Base-by-base conservation (phyloP, 2,797 vertebrate species). In the Myotis findleyi region DNA sequence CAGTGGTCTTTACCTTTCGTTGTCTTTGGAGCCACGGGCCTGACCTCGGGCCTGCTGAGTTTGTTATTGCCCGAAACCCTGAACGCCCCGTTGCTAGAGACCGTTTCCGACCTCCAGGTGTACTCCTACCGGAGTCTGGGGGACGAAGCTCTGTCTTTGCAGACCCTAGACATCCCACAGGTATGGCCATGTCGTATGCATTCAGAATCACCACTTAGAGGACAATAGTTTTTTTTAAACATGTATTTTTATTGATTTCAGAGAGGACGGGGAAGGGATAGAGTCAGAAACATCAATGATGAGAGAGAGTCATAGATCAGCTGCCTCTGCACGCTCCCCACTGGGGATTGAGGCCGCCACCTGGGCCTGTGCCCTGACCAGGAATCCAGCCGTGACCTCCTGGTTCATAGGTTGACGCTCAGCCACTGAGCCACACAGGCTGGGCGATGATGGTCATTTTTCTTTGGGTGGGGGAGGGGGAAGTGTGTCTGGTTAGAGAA, bases 51-150 rank as follows among this genome's bases (percentile, higher is more conserved):
- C 7, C 75, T 98, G 73, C 97, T 99, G 93, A 98, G 98, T 90
- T 97, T 99, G 7, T 93, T 99, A 27, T 92, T 99, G 86, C 99
- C 99, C 11, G 99, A 99, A 96, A 99, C 99, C 27, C 98, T 99
- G 83, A 98, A 98, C 81, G 97, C 97, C 62, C 98, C 98, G 0
- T 93, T 99, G 96, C 97, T 98, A 14, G 98, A 99, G 97, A 98
- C 98, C 0, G 97, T 99, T 84, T 96, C 98, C 36, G 98, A 99
- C 96, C 98, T 99, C 80, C 98, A 98, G 11, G 95, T 97, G 9
- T 98, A 97, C 86, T 98, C 98, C 0, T 98, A 98, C 44, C 97
- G 98, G 94, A 97, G 98, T n/a, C 96, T 98, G 44, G 98, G 98
- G 49, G 97, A 98, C 57, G 98, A 98, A 96, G 97, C 98, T 0